phyloP scores from a whole-genome alignment of 64 coral and sea anemone species.

The Pocillopora damicornis region DNA sequence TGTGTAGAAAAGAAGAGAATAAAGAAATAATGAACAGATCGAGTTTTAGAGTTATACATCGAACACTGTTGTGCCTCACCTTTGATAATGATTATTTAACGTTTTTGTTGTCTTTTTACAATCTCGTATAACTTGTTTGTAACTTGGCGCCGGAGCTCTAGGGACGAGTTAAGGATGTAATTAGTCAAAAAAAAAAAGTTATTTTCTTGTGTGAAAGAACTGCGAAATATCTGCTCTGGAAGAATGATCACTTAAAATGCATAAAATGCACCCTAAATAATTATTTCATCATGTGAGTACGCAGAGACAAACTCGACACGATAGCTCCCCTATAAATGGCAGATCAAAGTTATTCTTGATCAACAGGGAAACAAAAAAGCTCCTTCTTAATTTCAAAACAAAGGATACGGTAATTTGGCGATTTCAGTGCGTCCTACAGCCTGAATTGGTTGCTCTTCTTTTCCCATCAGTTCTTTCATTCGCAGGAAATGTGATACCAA shows the following conservation, averaged over 20 bases:
- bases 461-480: constrained; percentile 60
- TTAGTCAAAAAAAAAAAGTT: not conserved
- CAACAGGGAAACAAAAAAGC: too few relatives aligned
- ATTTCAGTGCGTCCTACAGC: constrained; percentile 81
- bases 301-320: too few relatives aligned
- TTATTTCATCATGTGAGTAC: too few relatives aligned
- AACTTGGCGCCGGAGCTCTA: constrained; percentile 66
- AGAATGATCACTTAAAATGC: not conserved
- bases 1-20: too few relatives aligned
- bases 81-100: constrained; percentile 76
- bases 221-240: too few relatives aligned
- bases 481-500: constrained; percentile 79
- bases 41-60: not conserved
- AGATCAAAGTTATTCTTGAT: too few relatives aligned
- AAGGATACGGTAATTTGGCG: constrained; percentile 73
- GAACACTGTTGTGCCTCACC: constrained; percentile 12
- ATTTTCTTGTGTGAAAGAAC: not conserved
- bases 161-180: constrained; percentile 38
- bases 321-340: too few relatives aligned
- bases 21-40: too few relatives aligned
- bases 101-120: constrained; percentile 61
- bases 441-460: constrained; percentile 51
- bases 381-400: too few relatives aligned
- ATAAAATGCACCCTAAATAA: too few relatives aligned
- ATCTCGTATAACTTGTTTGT: constrained; percentile 72